A percentile compares a stretch with the other conserved stretches of the same genome.
Conservation (phyloP, 2,797 vertebrate genomes). For the Lycodopsis pacificus region DNA sequence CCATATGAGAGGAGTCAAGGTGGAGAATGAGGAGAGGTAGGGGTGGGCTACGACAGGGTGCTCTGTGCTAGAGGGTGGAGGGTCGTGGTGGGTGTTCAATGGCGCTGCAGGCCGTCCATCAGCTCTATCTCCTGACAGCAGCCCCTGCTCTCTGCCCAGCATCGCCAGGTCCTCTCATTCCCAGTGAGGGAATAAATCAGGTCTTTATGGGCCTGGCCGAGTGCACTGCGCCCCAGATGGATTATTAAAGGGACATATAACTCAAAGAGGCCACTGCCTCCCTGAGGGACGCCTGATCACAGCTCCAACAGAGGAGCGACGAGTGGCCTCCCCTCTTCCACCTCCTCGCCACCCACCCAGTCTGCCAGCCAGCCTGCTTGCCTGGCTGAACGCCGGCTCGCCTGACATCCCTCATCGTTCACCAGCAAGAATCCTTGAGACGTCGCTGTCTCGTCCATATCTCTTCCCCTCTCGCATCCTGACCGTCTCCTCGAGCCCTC, state of each 20-base stretch:
- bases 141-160: slow-evolving; percentile 58
- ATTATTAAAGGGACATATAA: slow-evolving; percentile 86
- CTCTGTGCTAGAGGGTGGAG: slow-evolving; percentile 43
- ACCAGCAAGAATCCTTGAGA: slow-evolving; percentile 63
- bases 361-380: slow-evolving; percentile 61
- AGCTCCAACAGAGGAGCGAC: slow-evolving; percentile 59
- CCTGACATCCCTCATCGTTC: slow-evolving; percentile 52
- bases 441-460: slow-evolving; percentile 33
- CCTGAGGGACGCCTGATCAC: slow-evolving; percentile 76
- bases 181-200: slow-evolving; percentile 83
- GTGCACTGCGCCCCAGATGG: slow-evolving; percentile 78
- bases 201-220: slow-evolving; percentile 80
- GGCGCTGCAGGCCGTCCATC: slow-evolving; percentile 73
- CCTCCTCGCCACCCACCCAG: slow-evolving; percentile 53
- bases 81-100: slow-evolving; percentile 50
- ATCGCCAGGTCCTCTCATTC: slow-evolving; percentile 78
- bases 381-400: slow-evolving; percentile 46
- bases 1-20: slow-evolving; percentile 31
- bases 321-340: slow-evolving; percentile 66
- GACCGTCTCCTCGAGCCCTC: background rate
- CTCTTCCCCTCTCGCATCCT: slow-evolving; percentile 16
- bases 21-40: slow-evolving; percentile 31
- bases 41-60: slow-evolving; percentile 15
- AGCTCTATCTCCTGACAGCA: slow-evolving; percentile 78
- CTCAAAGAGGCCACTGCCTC: slow-evolving; percentile 81